Base-by-base conservation (phyloP, 2,113 vertebrate genomes). In the Elanus axillaris region DNA sequence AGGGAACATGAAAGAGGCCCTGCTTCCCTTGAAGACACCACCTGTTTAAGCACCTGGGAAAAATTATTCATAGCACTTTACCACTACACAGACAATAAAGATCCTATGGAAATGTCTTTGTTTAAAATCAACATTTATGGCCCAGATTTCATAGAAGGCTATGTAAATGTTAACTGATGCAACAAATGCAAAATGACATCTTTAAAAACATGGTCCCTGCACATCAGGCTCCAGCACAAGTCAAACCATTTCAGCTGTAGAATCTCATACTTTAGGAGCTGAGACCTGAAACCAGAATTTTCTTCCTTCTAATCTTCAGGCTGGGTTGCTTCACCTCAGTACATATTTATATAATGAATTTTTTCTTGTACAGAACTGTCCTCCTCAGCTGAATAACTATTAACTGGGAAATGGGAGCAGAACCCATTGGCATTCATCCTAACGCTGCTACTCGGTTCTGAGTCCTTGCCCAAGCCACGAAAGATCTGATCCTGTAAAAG, bases 41-140 rank as follows among this genome's bases (percentile, higher is more conserved):
- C 96, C 95, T 97, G 91, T 90, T 95, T 95, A 95, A 94, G 58
- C 90, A 93, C 93, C 92, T 66, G 45, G 94, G 87, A 63, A 95
- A 95, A 97, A 95, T 92, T 92, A 95, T 97, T 95, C 93, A 75
- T 74, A 95, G 87, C 88, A 89, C 62, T 95, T 95, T 58, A 90
- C 76, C 76, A 93, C 88, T 86, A 93, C 86, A 67, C 55, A 96
- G 77, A 82, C 76, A 50, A 88, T 96, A 97, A 87, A 92, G 72
- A 50, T 73, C 69, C 84, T 67, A 84, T 93, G 91, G 95, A 93
- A 97, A 85, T 76, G 50, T 83, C 94, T 95, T 96, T 90, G 91
- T 95, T 96, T 96, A 95, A 95, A 96, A 95, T 82, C 83, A 95
- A 87, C 93, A 81, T 90, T 96, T 94, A 91, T 11, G 22, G 73